Conservation (phyloP, 2,797 vertebrate species). For the Hephaestus fuliginosus region DNA sequence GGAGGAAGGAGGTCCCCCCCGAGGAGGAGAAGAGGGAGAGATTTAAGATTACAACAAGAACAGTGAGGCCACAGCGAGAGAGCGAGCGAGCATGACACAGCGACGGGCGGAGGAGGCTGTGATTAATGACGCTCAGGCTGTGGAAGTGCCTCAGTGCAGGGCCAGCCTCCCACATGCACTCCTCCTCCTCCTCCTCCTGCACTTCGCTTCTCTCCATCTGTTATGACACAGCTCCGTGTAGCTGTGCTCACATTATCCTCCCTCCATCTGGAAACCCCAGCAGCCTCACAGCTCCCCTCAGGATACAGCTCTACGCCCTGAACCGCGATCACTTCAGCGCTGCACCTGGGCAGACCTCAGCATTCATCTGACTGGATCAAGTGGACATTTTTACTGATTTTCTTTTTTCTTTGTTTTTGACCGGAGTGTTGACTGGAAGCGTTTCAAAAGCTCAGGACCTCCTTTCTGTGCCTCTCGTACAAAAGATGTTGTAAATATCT, state of each 20-base stretch:
- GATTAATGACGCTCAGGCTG: conserved; percentile 34
- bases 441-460: background rate
- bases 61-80: background rate
- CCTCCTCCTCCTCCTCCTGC: conserved; percentile 24
- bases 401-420: background rate
- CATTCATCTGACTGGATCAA: background rate
- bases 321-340: background rate
- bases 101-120: conserved; percentile 5
- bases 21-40: background rate
- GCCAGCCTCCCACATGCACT: conserved; percentile 31
- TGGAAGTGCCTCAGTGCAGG: conserved; percentile 45
- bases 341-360: conserved; percentile 1
- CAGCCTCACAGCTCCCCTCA: background rate
- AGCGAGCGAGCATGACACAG: background rate
- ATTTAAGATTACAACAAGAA: background rate
- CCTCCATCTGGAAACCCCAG: conserved; percentile 32
- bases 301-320: conserved; percentile 17
- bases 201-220: conserved; percentile 42
- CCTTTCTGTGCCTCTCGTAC: background rate
- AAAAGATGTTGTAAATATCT: conserved; percentile 1
- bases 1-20: background rate
- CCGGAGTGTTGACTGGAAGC: background rate
- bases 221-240: conserved; percentile 15
- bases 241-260: conserved; percentile 37
- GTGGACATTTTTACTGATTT: conserved; percentile 1